Evolutionary conservation across 2,888 invertebrate species (phyloP).

Genomic region (Harmothoe impar): DNA sequence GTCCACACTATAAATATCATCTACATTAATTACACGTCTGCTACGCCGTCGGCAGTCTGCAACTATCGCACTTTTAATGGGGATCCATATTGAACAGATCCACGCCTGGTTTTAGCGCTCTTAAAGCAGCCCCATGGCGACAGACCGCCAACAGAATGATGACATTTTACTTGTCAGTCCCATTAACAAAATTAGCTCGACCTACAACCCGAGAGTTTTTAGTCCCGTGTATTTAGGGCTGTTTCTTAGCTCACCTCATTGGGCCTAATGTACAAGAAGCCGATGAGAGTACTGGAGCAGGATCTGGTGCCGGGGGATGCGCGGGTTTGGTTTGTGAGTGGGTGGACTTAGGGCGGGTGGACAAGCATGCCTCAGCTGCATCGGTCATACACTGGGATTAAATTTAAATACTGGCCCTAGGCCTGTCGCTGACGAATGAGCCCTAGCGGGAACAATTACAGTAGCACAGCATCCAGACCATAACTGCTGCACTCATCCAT

Average conservation of each 20-base stretch:
- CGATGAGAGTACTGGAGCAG: no score
- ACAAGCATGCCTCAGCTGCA: background rate
- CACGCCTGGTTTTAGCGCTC: background rate
- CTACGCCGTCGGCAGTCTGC: no score
- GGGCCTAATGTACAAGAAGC: background rate
- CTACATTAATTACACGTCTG: no score
- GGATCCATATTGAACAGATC: no score
- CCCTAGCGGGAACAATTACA: background rate
- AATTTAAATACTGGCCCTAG: background rate
- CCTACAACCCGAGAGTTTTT: constrained; percentile 15
- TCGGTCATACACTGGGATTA: background rate
- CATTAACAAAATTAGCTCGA: constrained; percentile 31
- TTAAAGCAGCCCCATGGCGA: background rate
- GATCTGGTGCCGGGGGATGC: no score
- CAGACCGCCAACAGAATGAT: constrained; percentile 7
- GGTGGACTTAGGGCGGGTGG: no score
- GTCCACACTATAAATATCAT: no score
- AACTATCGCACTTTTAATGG: no score
- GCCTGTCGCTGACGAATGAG: background rate
- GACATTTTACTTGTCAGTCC: constrained; percentile 14
- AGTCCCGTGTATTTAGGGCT: background rate
- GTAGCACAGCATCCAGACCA: background rate
- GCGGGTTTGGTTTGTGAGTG: no score
- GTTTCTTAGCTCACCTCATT: background rate
- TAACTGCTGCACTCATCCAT: background rate